These are phyloP conservation scores for Smittia sp. DNA, from an alignment of 2,888 invertebrate genomes.

Conservation along the genomic window DNA sequence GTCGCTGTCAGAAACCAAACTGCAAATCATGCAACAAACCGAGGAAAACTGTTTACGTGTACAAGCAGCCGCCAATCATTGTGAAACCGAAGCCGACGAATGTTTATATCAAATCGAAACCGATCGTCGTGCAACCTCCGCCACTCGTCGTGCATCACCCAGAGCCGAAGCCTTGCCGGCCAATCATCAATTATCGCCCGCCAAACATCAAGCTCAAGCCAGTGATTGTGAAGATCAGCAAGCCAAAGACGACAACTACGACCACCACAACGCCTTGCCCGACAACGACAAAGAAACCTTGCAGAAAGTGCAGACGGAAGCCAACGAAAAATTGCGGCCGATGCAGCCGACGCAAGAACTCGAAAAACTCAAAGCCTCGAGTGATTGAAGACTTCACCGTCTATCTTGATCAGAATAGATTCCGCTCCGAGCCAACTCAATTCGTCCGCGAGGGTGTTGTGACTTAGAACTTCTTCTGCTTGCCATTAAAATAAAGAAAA, in stretches of 20 bases:
- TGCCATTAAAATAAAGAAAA: too few species aligned
- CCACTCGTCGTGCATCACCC: slow-evolving; percentile 39
- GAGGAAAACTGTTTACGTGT: slow-evolving; percentile 35
- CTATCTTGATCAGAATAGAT: too few species aligned
- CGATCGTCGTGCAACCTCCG: slow-evolving; percentile 38
- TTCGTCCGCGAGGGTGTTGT: too few species aligned
- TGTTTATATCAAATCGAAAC: slow-evolving; percentile 37
- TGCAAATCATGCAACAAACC: slow-evolving; percentile 4
- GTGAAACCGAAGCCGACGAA: slow-evolving; percentile 35
- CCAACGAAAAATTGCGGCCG: slow-evolving; percentile 25
- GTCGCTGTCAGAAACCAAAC: neutral
- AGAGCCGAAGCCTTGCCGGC: slow-evolving; percentile 32
- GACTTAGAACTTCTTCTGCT: too few species aligned
- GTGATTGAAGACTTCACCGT: neutral
- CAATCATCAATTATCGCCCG: slow-evolving; percentile 26
- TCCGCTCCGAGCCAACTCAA: too few species aligned
- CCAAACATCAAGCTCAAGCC: slow-evolving; percentile 33
- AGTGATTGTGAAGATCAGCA: slow-evolving; percentile 37
- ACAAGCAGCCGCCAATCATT: slow-evolving; percentile 40
- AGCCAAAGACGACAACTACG: slow-evolving; percentile 22
- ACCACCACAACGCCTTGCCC: neutral
- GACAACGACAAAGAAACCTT: slow-evolving; percentile 21
- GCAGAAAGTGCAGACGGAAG: slow-evolving; percentile 18
- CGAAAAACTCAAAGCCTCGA: neutral
- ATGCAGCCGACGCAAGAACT: slow-evolving; percentile 15